phyloP scores from a whole-genome alignment of 1,140 invertebrate species.

The Papilio glaucus region DNA sequence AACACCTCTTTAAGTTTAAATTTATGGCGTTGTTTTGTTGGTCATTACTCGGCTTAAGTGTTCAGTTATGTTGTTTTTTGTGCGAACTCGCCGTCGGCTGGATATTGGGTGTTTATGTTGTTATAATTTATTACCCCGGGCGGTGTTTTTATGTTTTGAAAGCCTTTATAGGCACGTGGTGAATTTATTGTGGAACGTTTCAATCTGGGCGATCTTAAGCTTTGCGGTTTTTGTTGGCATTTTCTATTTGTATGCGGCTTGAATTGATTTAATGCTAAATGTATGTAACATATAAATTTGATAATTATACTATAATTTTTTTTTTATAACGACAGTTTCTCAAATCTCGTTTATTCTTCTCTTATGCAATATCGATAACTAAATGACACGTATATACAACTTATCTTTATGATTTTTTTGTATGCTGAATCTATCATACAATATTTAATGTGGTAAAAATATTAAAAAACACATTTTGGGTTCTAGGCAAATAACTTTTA shows the following conservation, averaged over 20 bases:
- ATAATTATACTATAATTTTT: too few relatives aligned
- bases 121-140: constrained; percentile 73
- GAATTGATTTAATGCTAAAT: constrained; percentile 40
- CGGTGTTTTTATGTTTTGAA: constrained; percentile 70
- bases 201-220: constrained; percentile 71
- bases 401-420: too few relatives aligned
- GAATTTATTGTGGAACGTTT: constrained; percentile 73
- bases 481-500: too few relatives aligned
- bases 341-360: too few relatives aligned
- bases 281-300: too few relatives aligned
- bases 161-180: constrained; percentile 70
- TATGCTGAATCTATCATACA: too few relatives aligned
- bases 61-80: constrained; percentile 56
- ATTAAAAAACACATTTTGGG: too few relatives aligned
- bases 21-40: constrained; percentile 77
- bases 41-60: constrained; percentile 70
- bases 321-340: too few relatives aligned
- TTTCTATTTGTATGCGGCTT: constrained; percentile 56
- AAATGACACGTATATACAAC: too few relatives aligned
- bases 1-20: constrained; percentile 80
- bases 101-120: constrained; percentile 75
- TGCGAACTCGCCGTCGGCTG: constrained; percentile 48
- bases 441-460: too few relatives aligned
- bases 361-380: too few relatives aligned
- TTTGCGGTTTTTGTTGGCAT: constrained; percentile 53